A percentile compares a stretch with the other conserved stretches of the same genome.
Evolutionary conservation across 2,797 vertebrate species (phyloP).

Genomic region (Lophotriccus pileatus): DNA sequence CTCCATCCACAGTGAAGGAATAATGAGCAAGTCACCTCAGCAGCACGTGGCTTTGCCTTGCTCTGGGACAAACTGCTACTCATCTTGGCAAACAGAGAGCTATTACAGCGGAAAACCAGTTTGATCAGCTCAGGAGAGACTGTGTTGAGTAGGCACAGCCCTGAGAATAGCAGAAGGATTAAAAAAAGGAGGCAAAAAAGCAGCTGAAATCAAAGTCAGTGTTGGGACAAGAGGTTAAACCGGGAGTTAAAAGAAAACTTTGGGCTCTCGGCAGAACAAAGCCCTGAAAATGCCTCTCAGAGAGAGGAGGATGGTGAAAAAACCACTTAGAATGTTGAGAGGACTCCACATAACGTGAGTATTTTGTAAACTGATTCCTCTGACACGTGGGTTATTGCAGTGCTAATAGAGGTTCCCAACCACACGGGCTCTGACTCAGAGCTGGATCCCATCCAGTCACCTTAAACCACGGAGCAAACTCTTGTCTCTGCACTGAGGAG

Average conservation of each 20-base stretch:
- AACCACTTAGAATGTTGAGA: background rate
- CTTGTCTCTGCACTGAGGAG: background rate
- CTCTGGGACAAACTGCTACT: background rate
- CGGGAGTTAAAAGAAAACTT: background rate
- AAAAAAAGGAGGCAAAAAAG: background rate
- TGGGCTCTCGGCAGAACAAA: background rate
- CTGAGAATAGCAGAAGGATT: background rate
- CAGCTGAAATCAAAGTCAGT: background rate
- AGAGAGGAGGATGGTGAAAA: background rate
- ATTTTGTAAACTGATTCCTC: background rate
- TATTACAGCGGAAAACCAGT: background rate
- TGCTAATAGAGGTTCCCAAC: background rate
- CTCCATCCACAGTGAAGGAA: background rate
- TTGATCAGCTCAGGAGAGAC: background rate
- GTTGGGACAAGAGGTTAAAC: background rate
- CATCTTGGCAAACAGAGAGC: background rate
- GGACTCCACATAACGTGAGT: background rate
- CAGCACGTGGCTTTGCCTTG: background rate
- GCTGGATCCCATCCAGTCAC: background rate
- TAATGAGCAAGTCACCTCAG: background rate
- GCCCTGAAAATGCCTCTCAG: background rate
- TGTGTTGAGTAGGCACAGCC: background rate
- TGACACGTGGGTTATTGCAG: background rate
- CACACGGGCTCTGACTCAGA: background rate
- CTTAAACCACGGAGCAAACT: fast-evolving